Base-by-base conservation (phyloP, 2,888 invertebrate genomes). In the Eucriotettix oculatus region DNA sequence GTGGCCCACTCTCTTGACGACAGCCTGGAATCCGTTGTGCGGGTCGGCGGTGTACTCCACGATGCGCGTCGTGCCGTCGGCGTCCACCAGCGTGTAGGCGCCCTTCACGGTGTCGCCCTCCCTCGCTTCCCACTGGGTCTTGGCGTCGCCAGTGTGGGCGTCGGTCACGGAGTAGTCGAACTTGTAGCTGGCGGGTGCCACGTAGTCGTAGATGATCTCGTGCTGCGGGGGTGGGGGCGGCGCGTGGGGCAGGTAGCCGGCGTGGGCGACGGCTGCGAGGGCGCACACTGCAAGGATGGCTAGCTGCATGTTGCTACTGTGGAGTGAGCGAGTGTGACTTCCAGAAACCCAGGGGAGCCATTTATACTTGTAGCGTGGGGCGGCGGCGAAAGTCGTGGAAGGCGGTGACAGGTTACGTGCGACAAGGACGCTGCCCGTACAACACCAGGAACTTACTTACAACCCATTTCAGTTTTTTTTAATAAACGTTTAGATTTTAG, bases 31-130 rank as follows among this genome's bases (percentile, higher is more conserved):
- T 9, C 68, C 68, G 60, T 64, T 65, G 58, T 68, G 64, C 16
- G 65, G 60, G 64, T 67, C 67, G 1, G 66, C 67, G 16, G 66
- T 66, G 65, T 68, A 68, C 58, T 68, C 67, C 42, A 68, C 68
- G 40, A 66, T 63, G 52, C 55, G 55, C 1, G 40, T 14, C 12
- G 16, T 16, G 55, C 55, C 55, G 55, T 55, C 55, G 11, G 55
- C 55, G 55, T 55, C 55, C 9, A n/a, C 14, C 41, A 55, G 40
- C 10, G 55, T 55, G 55, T 55, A 55, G 14, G 55, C 16, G 40
- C 55, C 55, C 41, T 55, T 55, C 40, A 55, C 55, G 12, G 55
- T 29, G 55, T 55, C 55, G 7, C 55, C 55, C 14, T 55, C n/a
- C 40, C 55, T 29, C 12, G n/a, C n/a, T 14, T 55, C 55, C 29